phyloP scores from a whole-genome alignment of 2,888 invertebrate species.

The Ophion ellenae region DNA sequence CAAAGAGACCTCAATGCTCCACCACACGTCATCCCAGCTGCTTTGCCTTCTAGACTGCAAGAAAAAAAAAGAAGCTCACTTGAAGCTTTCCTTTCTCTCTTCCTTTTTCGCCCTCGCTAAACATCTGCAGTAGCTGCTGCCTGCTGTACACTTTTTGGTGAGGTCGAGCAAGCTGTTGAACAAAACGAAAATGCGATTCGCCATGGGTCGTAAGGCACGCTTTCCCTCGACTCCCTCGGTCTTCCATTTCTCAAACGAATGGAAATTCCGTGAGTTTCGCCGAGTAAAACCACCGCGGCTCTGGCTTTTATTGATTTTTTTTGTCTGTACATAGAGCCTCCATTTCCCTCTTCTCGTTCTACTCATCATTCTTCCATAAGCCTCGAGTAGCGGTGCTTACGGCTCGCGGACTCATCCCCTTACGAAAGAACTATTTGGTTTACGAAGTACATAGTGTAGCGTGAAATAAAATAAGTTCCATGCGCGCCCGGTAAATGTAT shows the following conservation, averaged over 20 bases:
- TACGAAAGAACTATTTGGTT: constrained; percentile 12
- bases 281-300: constrained; percentile 14
- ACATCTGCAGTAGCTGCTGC: constrained; percentile 27
- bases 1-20: constrained; percentile 45
- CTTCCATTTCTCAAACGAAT: constrained; percentile 48
- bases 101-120: constrained; percentile 12
- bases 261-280: constrained; percentile 48
- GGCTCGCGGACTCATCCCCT: constrained; percentile 34
- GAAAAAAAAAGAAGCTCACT: constrained; percentile 35
- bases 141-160: constrained; percentile 22
- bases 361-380: not conserved
- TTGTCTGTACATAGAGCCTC: not conserved
- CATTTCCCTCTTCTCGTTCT: not conserved
- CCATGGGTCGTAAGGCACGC: constrained; percentile 31
- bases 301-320: constrained; percentile 57
- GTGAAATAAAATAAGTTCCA: constrained; percentile 51
- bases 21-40: constrained; percentile 42
- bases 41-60: constrained; percentile 10
- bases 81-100: constrained; percentile 25
- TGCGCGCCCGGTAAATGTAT: constrained; percentile 1
- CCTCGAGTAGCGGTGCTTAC: constrained; percentile 21
- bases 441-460: constrained; percentile 5
- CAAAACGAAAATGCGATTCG: constrained; percentile 46
- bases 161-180: constrained; percentile 51
- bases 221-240: not conserved